Base-by-base conservation (phyloP, 1,140 invertebrate species). In the Drosophila nikananu region DNA sequence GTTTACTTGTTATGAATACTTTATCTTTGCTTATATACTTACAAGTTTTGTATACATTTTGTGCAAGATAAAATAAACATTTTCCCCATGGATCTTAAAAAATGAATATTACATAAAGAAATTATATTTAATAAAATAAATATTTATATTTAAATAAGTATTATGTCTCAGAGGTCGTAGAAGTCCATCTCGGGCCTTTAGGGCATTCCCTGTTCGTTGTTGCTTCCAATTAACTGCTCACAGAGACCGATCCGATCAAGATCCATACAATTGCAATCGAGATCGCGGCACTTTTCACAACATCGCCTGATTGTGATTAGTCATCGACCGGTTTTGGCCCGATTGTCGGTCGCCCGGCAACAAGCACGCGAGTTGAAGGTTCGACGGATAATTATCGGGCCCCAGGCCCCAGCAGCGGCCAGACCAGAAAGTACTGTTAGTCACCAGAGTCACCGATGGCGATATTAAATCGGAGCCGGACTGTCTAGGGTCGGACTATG, bases 291-390 rank as follows among this genome's bases (percentile, higher is more conserved):
- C 68, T 81, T 81, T 87, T 83, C 79, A 89, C 87, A 84, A 86
- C 78, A 84, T 89, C 81, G 81, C 66, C 79, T 84, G 84, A 87
- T 87, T 83, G 77, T 81, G 84, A 87, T 87, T 87, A 87, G 81
- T 87, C 84, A 87, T 89, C 84, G 84, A 87, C 84, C 86, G 84
- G 84, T 86, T 68, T 54, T 21, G 32, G 49, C 37, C 37, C 60
- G 48, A 62, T 54, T 62, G 63, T 73, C 52, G 37, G 70, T 54
- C 59, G 71, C 71, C 68, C 70, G 68, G 75, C 76, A 78, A 72
- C 77, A 76, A 77, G 74, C 73, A 76, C 71, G 72, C 76, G 62
- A 80, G 63, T 68, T 70, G 75, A 71, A 72, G 46, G 64, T 70
- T 55, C 54, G 42, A 9, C 63, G 52, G 58, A 65, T 74, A 61